phyloP scores from a whole-genome alignment of 2,113 vertebrate species.

The Irena cyanogastra region DNA sequence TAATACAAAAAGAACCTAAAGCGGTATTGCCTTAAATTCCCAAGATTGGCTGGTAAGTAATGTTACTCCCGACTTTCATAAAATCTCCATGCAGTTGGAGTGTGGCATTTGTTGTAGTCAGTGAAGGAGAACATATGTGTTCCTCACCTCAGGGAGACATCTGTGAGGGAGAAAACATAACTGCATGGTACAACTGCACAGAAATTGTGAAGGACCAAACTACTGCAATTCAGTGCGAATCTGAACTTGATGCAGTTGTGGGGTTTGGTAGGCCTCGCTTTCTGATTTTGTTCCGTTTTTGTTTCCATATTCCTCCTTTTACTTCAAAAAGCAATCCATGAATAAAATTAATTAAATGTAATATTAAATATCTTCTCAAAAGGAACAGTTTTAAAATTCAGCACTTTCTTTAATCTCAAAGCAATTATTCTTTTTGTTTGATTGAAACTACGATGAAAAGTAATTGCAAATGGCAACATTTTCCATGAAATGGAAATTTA shows the following conservation, averaged over 20 bases:
- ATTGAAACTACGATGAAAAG: neutral
- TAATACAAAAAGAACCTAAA: neutral
- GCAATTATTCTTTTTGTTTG: neutral
- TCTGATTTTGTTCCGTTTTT: neutral
- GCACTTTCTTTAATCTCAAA: neutral
- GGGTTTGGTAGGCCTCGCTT: neutral
- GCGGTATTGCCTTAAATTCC: neutral
- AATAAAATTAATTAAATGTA: neutral
- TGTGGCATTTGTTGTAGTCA: neutral
- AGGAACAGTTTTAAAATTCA: neutral
- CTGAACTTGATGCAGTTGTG: neutral
- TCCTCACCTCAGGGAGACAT: neutral
- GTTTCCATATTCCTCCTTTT: neutral
- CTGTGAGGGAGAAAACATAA: neutral
- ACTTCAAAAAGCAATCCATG: neutral
- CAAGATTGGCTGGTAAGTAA: neutral
- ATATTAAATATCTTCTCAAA: neutral
- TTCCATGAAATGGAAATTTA: neutral
- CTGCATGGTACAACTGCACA: neutral
- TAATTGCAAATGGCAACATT: neutral
- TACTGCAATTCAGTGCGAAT: neutral
- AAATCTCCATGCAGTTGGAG: neutral
- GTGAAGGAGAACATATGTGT: neutral
- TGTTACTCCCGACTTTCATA: neutral
- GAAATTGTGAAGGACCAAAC: neutral